These are phyloP conservation scores for Habropoda laboriosa DNA, from an alignment of 1,140 invertebrate species.

Conservation along the genomic window DNA sequence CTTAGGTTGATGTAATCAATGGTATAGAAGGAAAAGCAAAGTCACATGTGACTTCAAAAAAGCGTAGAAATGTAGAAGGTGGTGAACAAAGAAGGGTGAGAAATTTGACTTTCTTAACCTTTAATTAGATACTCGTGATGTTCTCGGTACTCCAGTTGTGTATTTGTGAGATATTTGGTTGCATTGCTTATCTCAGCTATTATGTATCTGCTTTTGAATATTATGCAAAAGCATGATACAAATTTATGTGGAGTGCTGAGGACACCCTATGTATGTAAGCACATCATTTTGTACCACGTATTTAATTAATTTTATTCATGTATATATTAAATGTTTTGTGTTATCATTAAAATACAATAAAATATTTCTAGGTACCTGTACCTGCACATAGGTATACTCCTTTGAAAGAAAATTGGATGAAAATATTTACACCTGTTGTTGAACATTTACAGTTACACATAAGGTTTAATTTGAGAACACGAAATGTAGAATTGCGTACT, in stretches of 20 bases:
- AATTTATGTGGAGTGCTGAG: no score
- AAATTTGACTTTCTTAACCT: background rate
- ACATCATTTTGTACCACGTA: no score
- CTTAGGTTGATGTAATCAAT: slow-evolving; percentile 84
- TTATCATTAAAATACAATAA: background rate
- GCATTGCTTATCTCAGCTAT: no score
- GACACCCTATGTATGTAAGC: no score
- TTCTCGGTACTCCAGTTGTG: background rate
- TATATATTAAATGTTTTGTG: background rate
- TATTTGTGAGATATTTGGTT: no score
- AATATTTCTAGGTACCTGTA: slow-evolving; percentile 84
- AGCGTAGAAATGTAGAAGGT: slow-evolving; percentile 78
- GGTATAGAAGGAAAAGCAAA: slow-evolving; percentile 84
- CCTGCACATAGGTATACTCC: slow-evolving; percentile 93
- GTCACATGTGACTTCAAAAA: slow-evolving; percentile 81
- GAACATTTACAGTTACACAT: slow-evolving; percentile 97
- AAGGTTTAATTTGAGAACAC: slow-evolving; percentile 95
- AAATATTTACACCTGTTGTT: slow-evolving; percentile 97
- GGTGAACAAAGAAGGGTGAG: slow-evolving; percentile 83
- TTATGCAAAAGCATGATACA: no score
- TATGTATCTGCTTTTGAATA: no score
- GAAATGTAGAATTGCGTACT: slow-evolving; percentile 93
- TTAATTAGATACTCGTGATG: background rate
- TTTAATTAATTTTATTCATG: slow-evolving; percentile 22
- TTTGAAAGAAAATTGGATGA: slow-evolving; percentile 97